phyloP scores from a whole-genome alignment of 2,113 vertebrate species.

The Rhabdomys dilectus region DNA sequence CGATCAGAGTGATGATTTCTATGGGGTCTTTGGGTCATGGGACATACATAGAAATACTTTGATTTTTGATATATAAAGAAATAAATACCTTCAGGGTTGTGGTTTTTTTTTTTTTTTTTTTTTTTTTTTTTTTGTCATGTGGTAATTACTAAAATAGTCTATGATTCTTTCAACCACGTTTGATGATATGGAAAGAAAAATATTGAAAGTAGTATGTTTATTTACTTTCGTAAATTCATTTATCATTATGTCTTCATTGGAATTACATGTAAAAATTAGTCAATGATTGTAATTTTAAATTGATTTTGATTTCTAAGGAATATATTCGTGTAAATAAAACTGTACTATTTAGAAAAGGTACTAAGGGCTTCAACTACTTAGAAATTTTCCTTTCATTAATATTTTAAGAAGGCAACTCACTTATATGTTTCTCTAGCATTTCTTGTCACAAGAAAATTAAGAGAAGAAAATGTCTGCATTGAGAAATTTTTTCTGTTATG shows the following conservation, averaged over 20 bases:
- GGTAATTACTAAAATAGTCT: background rate
- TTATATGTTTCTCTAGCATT: constrained; percentile 46
- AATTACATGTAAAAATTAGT: constrained; percentile 10
- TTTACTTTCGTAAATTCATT: constrained; percentile 47
- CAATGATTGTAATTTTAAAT: background rate
- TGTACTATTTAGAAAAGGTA: constrained; percentile 15
- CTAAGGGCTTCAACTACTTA: constrained; percentile 33
- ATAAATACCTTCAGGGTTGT: background rate
- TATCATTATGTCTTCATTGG: background rate
- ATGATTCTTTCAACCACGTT: constrained; percentile 33
- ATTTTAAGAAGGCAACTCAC: constrained; percentile 68
- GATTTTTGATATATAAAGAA: constrained; percentile 3
- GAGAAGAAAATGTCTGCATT: constrained; percentile 67
- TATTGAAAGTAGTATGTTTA: background rate
- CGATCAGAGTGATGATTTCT: background rate
- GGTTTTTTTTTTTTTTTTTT: background rate
- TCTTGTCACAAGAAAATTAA: constrained; percentile 64
- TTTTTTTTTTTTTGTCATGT: background rate
- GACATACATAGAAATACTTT: background rate
- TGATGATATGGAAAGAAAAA: constrained; percentile 34
- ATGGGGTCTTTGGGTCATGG: background rate
- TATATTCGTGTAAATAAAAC: constrained; percentile 44
- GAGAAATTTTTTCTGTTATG: constrained; percentile 66
- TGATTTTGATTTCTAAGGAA: constrained; percentile 31
- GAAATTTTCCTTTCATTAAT: constrained; percentile 50